phyloP scores from a whole-genome alignment of 1,140 invertebrate species.

The Tetragnatha versicolor region DNA sequence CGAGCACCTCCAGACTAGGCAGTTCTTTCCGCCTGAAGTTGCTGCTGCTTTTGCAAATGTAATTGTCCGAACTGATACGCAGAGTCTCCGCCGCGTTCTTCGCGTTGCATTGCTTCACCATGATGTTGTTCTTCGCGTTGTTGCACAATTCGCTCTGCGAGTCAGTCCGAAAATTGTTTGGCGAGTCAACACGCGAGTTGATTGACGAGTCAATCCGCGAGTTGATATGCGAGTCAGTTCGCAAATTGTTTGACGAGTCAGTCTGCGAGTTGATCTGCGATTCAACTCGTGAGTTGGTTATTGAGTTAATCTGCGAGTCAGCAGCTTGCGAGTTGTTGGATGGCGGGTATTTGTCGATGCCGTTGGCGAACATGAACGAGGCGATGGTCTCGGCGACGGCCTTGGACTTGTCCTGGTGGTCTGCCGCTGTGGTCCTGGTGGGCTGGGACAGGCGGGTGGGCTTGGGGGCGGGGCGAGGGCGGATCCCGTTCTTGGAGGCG shows the following conservation, averaged over 20 bases:
- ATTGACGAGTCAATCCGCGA: conserved; percentile 14
- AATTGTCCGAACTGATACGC: conserved; percentile 44
- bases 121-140: neutral
- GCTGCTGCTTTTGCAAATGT: conserved; percentile 37
- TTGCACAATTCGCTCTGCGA: neutral
- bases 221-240: neutral
- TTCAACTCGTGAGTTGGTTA: conserved; percentile 2
- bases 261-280: conserved; percentile 6
- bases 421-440: neutral
- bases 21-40: conserved; percentile 32
- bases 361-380: conserved; percentile 47
- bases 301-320: neutral
- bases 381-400: conserved; percentile 40
- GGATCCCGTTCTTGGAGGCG: neutral
- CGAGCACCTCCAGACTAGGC: conserved; percentile 30
- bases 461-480: neutral
- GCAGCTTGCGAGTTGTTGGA: neutral
- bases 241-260: too few species aligned
- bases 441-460: conserved; percentile 5
- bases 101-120: neutral
- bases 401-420: conserved; percentile 5
- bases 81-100: neutral
- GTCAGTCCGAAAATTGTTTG: neutral
- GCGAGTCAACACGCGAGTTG: neutral
- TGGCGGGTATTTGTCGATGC: neutral